Conservation (phyloP, 2,888 invertebrate species). For the Serripes groenlandicus region DNA sequence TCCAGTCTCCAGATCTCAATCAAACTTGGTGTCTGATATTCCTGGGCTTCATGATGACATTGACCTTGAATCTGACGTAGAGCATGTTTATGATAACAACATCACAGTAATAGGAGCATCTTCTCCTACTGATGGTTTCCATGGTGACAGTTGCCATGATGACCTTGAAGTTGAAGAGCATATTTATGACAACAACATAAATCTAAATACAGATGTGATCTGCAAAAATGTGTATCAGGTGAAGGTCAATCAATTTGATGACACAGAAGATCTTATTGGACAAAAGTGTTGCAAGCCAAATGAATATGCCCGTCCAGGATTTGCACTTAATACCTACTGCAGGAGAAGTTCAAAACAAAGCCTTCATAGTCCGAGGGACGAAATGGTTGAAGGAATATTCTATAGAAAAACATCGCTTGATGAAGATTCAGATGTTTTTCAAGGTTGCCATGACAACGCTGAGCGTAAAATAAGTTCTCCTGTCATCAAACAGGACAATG, state of each 20-base stretch:
- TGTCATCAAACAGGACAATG: neutral
- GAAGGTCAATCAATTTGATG: neutral
- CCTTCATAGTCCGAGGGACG: neutral
- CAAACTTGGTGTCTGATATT: neutral
- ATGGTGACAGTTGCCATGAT: neutral
- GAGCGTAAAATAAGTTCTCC: neutral
- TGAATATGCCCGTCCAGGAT: conserved; percentile 11
- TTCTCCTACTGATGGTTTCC: neutral
- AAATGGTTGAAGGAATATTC: conserved; percentile 3
- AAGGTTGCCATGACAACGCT: neutral
- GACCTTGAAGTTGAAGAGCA: conserved; percentile 19
- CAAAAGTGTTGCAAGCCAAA: neutral
- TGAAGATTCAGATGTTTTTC: neutral
- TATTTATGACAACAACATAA: conserved; percentile 21
- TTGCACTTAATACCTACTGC: neutral
- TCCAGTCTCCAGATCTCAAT: neutral
- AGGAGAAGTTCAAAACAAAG: neutral
- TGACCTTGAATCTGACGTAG: neutral
- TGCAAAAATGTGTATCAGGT: neutral
- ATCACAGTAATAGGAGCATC: neutral
- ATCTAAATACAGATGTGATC: neutral
- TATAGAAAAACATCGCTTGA: neutral
- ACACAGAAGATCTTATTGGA: no score
- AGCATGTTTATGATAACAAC: conserved; percentile 14
- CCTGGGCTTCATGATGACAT: no score